Percentiles rank a stretch among this genome's conserved stretches.
Evolutionary conservation across 2,113 vertebrate species (phyloP).

Genomic region (Oncorhynchus gorbuscha): DNA sequence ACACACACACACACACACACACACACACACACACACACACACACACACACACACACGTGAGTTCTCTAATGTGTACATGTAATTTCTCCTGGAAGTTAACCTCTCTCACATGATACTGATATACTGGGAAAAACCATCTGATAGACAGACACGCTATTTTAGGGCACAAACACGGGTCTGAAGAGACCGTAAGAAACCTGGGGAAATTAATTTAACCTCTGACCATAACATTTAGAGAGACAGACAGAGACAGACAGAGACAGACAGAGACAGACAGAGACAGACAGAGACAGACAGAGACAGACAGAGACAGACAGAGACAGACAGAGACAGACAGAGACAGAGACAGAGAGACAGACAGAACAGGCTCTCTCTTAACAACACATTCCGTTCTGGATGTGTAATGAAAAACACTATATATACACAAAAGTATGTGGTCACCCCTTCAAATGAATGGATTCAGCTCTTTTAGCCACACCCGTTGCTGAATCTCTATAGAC

Average conservation of each 20-base stretch:
- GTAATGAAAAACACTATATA: background rate
- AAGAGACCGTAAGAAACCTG: no score
- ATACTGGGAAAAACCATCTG: constrained; percentile 42
- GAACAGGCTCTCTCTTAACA: background rate
- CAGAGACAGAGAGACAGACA: constrained; percentile 4
- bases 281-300: no score
- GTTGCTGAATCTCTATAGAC: no score
- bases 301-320: no score
- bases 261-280: no score
- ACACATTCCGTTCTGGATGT: constrained; percentile 12
- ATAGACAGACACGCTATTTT: constrained; percentile 23
- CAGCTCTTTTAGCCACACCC: no score
- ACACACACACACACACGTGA: background rate
- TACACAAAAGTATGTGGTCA: no score
- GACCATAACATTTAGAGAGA: background rate
- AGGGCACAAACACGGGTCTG: no score
- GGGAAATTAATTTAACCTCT: background rate
- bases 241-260: background rate
- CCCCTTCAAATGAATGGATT: no score
- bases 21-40: no score
- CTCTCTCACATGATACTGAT: constrained; percentile 68
- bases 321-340: background rate
- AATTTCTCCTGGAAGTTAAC: constrained; percentile 32
- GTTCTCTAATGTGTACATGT: background rate
- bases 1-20: no score